phyloP scores from a whole-genome alignment of 2,113 vertebrate species.

The Chionomys nivalis region DNA sequence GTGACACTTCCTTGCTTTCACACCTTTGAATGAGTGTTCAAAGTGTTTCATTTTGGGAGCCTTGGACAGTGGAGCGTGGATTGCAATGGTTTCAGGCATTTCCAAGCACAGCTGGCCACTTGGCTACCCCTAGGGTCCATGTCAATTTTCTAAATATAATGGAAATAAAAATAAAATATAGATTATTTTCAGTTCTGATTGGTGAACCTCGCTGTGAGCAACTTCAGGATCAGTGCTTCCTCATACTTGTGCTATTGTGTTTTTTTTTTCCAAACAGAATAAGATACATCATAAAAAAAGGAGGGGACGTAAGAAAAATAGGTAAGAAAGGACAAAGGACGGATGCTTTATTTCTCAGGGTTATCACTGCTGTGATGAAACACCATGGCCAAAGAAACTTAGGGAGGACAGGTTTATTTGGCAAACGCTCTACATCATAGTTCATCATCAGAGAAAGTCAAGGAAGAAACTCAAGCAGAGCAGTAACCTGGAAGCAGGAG shows the following conservation, averaged over 20 bases:
- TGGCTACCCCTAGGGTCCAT: conserved; percentile 22
- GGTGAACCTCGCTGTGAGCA: conserved; percentile 68
- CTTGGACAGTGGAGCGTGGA: conserved; percentile 60
- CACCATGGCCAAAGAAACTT: too few relatives aligned
- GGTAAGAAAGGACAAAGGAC: conserved; percentile 16
- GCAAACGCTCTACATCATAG: too few relatives aligned
- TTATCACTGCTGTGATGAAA: background rate
- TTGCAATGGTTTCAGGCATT: conserved; percentile 62
- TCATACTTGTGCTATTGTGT: background rate
- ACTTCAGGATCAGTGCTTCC: conserved; percentile 54
- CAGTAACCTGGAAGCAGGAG: background rate
- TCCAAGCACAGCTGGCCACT: conserved; percentile 60
- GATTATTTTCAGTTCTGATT: conserved; percentile 67
- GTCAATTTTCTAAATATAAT: conserved; percentile 74
- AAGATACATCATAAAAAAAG: conserved; percentile 20
- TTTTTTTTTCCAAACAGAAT: background rate
- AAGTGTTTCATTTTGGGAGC: conserved; percentile 79
- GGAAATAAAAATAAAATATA: conserved; percentile 78
- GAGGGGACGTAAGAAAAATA: background rate
- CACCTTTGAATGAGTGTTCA: conserved; percentile 77
- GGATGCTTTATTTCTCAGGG: background rate
- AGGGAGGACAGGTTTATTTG: background rate
- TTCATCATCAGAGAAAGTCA: background rate
- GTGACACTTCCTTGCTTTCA: conserved; percentile 66
- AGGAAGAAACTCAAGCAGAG: background rate